Evolutionary conservation across 2,888 invertebrate species (phyloP).

Genomic region (Machimus atricapillus): DNA sequence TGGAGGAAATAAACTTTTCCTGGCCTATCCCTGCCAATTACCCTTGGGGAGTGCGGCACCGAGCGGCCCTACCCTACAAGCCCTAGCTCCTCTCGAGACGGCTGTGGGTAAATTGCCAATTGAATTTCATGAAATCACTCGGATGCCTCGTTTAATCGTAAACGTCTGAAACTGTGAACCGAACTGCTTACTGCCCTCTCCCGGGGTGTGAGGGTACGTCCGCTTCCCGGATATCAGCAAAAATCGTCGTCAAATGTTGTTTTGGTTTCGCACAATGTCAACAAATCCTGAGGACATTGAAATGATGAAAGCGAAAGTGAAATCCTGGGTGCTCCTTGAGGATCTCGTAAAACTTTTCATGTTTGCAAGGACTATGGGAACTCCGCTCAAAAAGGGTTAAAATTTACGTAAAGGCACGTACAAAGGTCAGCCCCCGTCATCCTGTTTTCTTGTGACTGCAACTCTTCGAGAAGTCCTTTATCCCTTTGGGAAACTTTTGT

Average conservation of each 20-base stretch:
- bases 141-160: constrained; percentile 27
- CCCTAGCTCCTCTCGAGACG: not conserved
- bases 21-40: not conserved
- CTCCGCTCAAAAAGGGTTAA: not conserved
- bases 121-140: constrained; percentile 27
- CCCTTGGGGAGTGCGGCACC: not conserved
- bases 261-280: not conserved
- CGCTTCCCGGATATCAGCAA: not conserved
- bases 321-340: not conserved
- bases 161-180: not conserved
- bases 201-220: not conserved
- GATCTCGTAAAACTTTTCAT: not conserved
- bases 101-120: constrained; percentile 11
- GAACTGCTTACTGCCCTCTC: not conserved
- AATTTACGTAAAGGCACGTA: not conserved
- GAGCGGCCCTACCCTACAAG: not conserved
- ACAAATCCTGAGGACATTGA: not conserved
- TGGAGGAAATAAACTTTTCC: constrained; percentile 14
- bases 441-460: not conserved
- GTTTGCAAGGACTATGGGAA: not conserved
- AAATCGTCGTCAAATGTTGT: not conserved
- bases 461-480: not conserved
- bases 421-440: not conserved
- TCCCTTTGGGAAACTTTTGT: not conserved
- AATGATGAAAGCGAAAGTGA: not conserved